Percentiles rank a stretch among this genome's conserved stretches.
Conservation (phyloP, 2,113 vertebrate species). For the Pygoscelis adeliae region DNA sequence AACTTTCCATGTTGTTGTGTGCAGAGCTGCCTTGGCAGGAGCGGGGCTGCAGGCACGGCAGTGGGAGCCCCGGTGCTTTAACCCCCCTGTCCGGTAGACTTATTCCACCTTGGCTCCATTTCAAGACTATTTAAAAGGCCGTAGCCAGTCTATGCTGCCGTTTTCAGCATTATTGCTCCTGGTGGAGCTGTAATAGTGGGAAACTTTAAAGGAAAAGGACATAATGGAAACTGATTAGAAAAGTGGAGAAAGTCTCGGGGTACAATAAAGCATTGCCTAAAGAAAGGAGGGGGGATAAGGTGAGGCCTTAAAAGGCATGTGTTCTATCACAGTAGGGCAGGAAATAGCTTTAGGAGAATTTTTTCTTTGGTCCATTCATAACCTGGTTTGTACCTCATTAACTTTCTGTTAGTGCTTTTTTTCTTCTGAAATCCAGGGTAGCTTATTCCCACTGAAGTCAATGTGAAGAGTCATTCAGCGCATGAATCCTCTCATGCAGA, state of each 20-base stretch:
- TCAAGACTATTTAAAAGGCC: slow-evolving; percentile 28
- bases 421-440: background rate
- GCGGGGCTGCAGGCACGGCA: background rate
- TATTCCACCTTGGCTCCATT: slow-evolving; percentile 21
- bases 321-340: slow-evolving; percentile 47
- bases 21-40: slow-evolving; percentile 22
- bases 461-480: slow-evolving; percentile 16
- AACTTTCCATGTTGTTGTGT: slow-evolving; percentile 25
- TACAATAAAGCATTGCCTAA: slow-evolving; percentile 33
- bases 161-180: slow-evolving; percentile 20
- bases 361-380: slow-evolving; percentile 59
- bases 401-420: slow-evolving; percentile 58
- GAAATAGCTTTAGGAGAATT: slow-evolving; percentile 56
- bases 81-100: background rate
- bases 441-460: slow-evolving; percentile 26
- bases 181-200: slow-evolving; percentile 43
- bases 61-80: background rate
- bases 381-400: slow-evolving; percentile 64
- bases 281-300: background rate
- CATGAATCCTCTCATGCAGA: background rate
- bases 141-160: background rate
- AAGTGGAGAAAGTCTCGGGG: slow-evolving; percentile 19
- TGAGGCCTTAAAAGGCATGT: slow-evolving; percentile 20
- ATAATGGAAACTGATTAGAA: slow-evolving; percentile 66
- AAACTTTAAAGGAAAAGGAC: slow-evolving; percentile 40